Evolutionary conservation across 2,797 vertebrate genomes (phyloP).

Genomic region (Sibirionetta formosa): DNA sequence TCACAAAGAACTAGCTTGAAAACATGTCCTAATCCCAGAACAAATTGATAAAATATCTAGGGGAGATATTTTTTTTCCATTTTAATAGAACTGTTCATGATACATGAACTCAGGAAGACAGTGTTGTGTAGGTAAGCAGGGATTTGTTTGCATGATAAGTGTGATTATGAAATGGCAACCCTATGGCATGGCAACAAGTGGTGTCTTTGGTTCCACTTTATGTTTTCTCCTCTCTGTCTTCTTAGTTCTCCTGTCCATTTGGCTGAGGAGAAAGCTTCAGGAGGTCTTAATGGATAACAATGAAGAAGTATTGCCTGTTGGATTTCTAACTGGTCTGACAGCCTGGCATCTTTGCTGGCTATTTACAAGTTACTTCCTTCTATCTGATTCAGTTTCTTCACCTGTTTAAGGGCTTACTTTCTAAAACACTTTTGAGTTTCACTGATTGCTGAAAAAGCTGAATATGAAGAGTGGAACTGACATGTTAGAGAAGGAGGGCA

Average conservation of each 20-base stretch:
- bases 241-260: neutral
- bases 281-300: neutral
- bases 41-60: neutral
- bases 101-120: neutral
- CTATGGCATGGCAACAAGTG: neutral
- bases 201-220: neutral
- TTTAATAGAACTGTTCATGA: neutral
- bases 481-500: neutral
- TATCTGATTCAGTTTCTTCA: neutral
- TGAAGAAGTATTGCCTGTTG: neutral
- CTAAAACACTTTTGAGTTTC: neutral
- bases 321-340: neutral
- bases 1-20: neutral
- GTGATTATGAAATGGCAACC: accelerated
- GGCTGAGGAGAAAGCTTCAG: neutral
- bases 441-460: neutral
- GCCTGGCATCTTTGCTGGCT: neutral
- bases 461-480: neutral
- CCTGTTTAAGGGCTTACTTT: neutral
- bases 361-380: neutral
- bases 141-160: neutral
- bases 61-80: accelerated
- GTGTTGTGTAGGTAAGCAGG: neutral
- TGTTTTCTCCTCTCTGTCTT: neutral
- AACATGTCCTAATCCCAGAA: neutral